Conservation (phyloP, 1,140 invertebrate genomes). For the Bombus cullumanus region DNA sequence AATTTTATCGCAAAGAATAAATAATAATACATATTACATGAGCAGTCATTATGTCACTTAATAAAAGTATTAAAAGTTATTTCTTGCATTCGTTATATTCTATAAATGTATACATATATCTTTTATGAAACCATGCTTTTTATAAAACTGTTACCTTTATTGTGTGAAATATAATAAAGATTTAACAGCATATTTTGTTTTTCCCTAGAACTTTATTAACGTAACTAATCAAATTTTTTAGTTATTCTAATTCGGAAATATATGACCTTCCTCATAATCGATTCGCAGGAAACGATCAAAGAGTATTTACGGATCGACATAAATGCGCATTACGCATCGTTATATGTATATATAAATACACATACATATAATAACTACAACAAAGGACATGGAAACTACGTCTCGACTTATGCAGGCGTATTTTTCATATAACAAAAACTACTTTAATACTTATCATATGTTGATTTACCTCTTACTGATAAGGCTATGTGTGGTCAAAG, state of each 20-base stretch:
- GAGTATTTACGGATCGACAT: not conserved
- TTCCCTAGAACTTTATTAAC: not conserved
- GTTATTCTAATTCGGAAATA: not conserved
- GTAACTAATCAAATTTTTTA: not conserved
- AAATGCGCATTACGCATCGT: not conserved
- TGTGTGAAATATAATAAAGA: not conserved
- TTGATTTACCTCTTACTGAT: conserved; percentile 29
- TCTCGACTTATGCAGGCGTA: not conserved
- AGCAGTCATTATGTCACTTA: not conserved
- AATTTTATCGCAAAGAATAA: not conserved
- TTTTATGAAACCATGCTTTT: not conserved
- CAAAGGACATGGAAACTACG: not conserved
- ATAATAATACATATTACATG: not conserved
- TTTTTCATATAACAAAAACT: not conserved
- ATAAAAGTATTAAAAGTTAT: conserved; percentile 16
- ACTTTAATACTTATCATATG: not conserved
- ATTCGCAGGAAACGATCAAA: not conserved
- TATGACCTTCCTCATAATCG: not conserved
- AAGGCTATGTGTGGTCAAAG: not conserved
- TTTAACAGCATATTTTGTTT: not conserved
- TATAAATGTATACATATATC: not conserved
- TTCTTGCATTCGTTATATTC: not conserved
- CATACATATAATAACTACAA: not conserved
- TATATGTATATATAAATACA: not conserved
- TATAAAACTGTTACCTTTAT: not conserved